These are phyloP conservation scores for Pristis pectinata DNA, from an alignment of 2,797 vertebrate genomes.

Conservation along the genomic window DNA sequence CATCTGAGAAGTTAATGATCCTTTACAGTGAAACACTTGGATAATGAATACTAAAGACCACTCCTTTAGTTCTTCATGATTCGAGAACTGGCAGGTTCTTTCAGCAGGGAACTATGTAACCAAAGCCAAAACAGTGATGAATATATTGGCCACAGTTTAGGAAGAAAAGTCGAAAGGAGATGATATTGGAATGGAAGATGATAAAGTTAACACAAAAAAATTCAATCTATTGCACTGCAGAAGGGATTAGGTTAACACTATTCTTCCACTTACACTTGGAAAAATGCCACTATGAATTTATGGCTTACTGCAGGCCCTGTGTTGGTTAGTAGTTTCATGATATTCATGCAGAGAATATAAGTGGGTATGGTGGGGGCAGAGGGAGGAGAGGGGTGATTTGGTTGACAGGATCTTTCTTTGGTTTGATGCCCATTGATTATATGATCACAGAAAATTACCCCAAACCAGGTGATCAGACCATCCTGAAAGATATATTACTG, in stretches of 20 bases:
- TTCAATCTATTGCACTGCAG: not conserved
- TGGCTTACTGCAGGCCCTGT: not conserved
- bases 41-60: conserved; percentile 16
- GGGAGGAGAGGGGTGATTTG: too few relatives aligned
- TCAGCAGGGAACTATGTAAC: not conserved
- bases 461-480: not conserved
- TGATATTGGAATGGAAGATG: not conserved
- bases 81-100: not conserved
- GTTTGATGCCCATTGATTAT: too few relatives aligned
- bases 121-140: not conserved
- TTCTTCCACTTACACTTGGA: not conserved
- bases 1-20: not conserved
- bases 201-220: not conserved
- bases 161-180: not conserved
- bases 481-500: not conserved
- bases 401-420: too few relatives aligned
- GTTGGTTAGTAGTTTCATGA: not conserved
- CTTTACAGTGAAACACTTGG: not conserved
- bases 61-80: not conserved
- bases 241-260: not conserved
- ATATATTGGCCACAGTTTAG: not conserved
- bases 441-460: too few relatives aligned
- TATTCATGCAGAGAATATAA: not conserved
- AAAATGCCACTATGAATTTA: not conserved
- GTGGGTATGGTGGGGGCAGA: too few relatives aligned